A percentile compares a stretch with the other conserved stretches of the same genome.
Evolutionary conservation across 2,888 invertebrate genomes (phyloP).

Genomic region (Drosophila acutilabella): DNA sequence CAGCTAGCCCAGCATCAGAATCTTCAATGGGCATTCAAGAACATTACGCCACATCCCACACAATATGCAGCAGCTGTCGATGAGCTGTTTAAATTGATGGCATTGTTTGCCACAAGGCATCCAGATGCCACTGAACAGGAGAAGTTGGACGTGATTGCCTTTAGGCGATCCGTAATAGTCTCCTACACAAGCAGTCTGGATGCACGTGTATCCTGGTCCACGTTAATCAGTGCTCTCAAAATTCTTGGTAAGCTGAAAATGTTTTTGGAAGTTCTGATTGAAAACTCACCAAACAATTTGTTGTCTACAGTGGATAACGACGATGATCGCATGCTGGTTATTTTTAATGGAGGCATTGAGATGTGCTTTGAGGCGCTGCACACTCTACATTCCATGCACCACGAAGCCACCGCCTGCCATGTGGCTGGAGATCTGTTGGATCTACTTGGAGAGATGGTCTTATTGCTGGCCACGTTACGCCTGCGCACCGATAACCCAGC

Average conservation of each 20-base stretch:
- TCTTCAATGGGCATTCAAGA: conserved; percentile 98
- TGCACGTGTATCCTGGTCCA: conserved; percentile 96
- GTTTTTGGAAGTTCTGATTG: background rate
- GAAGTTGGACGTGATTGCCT: conserved; percentile 92
- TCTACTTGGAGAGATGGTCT: conserved; percentile 91
- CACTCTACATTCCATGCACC: conserved; percentile 96
- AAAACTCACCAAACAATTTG: background rate
- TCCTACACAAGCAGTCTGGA: conserved; percentile 96
- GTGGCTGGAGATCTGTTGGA: conserved; percentile 94
- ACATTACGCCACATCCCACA: conserved; percentile 97
- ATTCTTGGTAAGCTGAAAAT: conserved; percentile 86
- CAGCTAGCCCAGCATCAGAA: conserved; percentile 96
- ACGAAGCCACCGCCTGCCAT: conserved; percentile 96
- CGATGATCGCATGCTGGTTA: conserved; percentile 94
- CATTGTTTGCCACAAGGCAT: conserved; percentile 93
- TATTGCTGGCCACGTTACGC: conserved; percentile 90
- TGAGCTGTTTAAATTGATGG: conserved; percentile 95
- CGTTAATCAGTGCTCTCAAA: conserved; percentile 95
- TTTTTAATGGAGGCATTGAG: conserved; percentile 94
- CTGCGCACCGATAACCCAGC: conserved; percentile 84
- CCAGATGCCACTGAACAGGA: conserved; percentile 91
- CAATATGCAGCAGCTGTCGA: conserved; percentile 97
- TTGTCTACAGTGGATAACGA: conserved; percentile 89
- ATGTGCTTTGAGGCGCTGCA: conserved; percentile 91
- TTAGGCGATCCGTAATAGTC: conserved; percentile 93